Conservation (phyloP, 2,888 invertebrate species). For the Leptura quadrifasciata region DNA sequence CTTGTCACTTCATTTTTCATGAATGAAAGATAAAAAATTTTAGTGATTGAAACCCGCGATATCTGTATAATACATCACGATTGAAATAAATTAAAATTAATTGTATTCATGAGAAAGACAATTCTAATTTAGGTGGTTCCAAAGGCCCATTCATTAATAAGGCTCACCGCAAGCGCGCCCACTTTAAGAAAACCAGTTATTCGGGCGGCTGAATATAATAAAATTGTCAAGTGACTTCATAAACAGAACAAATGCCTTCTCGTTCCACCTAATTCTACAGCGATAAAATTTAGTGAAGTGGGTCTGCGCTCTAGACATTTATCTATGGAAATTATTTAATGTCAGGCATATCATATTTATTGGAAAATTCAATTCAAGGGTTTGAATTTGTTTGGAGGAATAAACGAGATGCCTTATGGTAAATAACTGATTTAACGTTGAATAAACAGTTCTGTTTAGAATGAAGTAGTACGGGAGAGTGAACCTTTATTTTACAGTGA, state of each 20-base stretch:
- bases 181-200: constrained; percentile 18
- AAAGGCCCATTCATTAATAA: constrained; percentile 32
- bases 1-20: constrained; percentile 24
- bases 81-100: constrained; percentile 24
- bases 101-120: constrained; percentile 6
- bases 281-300: neutral
- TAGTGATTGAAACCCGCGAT: neutral
- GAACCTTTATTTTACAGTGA: too few species aligned
- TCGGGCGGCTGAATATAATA: constrained; percentile 12
- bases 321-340: neutral
- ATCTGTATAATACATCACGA: constrained; percentile 12
- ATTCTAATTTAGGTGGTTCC: constrained; percentile 33
- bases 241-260: constrained; percentile 12
- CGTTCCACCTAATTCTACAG: constrained; percentile 2
- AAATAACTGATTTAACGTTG: too few species aligned
- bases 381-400: neutral
- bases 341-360: neutral
- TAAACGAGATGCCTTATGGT: neutral
- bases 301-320: neutral
- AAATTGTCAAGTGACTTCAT: constrained; percentile 24
- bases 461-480: too few species aligned
- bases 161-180: constrained; percentile 21
- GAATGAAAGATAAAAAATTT: neutral
- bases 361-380: neutral
- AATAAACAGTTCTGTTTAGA: too few species aligned